Base-by-base conservation (phyloP, 2,888 invertebrate species). In the Apamea monoglypha region DNA sequence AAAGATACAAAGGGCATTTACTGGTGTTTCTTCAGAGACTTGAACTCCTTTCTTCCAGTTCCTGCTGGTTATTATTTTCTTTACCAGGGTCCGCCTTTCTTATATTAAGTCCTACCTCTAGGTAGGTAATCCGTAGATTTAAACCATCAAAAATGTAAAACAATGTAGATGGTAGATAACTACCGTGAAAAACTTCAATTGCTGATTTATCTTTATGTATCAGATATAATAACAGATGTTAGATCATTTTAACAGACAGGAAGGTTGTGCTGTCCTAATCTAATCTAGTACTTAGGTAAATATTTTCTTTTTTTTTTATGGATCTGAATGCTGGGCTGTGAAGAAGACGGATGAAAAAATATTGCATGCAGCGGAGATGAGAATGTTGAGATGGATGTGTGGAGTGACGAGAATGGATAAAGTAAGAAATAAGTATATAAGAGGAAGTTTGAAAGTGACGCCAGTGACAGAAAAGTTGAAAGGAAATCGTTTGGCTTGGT, bases 191-290 rank as follows among this genome's bases (percentile, higher is more conserved):
- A 73, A 18, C n/a, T 61, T 47, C 32, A 25, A 32, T 64, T 14
- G 36, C 5, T 74, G 18, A 68, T 50, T 61, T 50, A 61, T 40
- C 32, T 32, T 32, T 32, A 63, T 6, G 10, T 25, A 63, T 21
- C 21, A 56, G 25, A 29, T 66, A 64, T 5, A 80, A 40, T 63
- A 68, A 80, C 53, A 63, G n/a, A 68, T 75, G 14, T 36, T 74
- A 32, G 16, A 40, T 40, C 2, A 40, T 25, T 63, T 68, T 40
- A 53, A 67, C 50, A 66, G 7, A 7, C 21, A 61, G 18, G 16
- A 32, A 40, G 32, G 44, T 66, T 21, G 44, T 56, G 36, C 21
- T 69, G 14, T 59, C 14, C n/a, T 56, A 16, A 44, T 76, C 76
- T 75, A 29, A 77, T 64, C 18, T 44, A 74, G 12, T 59, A n/a